phyloP scores from a whole-genome alignment of 2,113 vertebrate genomes.

The Corythoichthys haematopterus region DNA sequence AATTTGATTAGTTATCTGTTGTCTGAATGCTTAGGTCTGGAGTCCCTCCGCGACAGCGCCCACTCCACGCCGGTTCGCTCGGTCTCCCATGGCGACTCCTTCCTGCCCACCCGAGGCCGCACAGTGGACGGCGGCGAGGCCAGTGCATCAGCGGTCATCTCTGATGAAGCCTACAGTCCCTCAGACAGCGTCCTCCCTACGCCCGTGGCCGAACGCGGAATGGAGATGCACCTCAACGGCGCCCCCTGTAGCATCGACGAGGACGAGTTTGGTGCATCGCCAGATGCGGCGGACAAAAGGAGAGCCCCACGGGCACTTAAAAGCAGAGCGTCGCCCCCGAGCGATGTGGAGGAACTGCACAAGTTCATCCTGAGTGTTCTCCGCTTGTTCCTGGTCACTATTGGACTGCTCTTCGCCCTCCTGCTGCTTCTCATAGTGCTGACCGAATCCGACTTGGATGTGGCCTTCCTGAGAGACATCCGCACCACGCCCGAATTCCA shows the following conservation, averaged over 20 bases:
- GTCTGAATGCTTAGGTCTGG: slow-evolving; percentile 74
- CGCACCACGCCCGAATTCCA: slow-evolving; percentile 95
- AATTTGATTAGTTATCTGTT: not conserved
- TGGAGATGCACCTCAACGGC: slow-evolving; percentile 83
- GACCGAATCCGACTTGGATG: slow-evolving; percentile 94
- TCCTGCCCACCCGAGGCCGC: slow-evolving; percentile 65
- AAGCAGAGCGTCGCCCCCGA: slow-evolving; percentile 35
- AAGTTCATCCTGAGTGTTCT: slow-evolving; percentile 91
- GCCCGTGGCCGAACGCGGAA: slow-evolving; percentile 82
- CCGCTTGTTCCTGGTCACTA: slow-evolving; percentile 89
- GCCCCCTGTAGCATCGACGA: slow-evolving; percentile 83
- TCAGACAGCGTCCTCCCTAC: slow-evolving; percentile 88
- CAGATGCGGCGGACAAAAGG: slow-evolving; percentile 59
- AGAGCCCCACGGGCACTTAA: slow-evolving; percentile 67
- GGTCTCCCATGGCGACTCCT: slow-evolving; percentile 79
- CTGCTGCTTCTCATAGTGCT: slow-evolving; percentile 92
- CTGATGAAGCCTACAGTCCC: slow-evolving; percentile 86
- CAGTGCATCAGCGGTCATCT: slow-evolving; percentile 75
- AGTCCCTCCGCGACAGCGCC: slow-evolving; percentile 89
- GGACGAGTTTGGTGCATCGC: slow-evolving; percentile 71
- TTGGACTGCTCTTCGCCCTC: slow-evolving; percentile 89
- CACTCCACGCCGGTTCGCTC: slow-evolving; percentile 88
- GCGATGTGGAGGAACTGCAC: slow-evolving; percentile 84
- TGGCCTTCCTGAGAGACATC: slow-evolving; percentile 94
- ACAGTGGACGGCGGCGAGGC: slow-evolving; percentile 74